Evolutionary conservation across 1,140 invertebrate species (phyloP), one percentile per base, ranked within the genome.

Genomic region (Drosophila auraria): DNA sequence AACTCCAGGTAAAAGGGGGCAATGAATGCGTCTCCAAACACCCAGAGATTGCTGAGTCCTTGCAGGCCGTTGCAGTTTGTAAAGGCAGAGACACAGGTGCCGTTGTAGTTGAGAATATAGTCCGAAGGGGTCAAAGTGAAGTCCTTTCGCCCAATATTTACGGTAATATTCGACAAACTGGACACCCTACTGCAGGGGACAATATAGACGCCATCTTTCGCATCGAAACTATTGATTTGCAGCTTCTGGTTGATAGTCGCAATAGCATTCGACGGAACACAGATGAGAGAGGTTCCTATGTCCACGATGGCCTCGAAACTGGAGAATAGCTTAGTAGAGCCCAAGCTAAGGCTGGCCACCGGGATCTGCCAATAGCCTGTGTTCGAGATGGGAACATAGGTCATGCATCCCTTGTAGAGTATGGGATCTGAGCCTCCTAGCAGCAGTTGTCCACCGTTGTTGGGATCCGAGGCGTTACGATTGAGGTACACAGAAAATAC

Each of bases 351-450:
- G 15, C 53, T 60, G 4, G n/a, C 97, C 96, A 99, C 97, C 80
- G 94, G 95, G 93, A 99, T 99, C 94, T 99, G 98, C 99, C 99
- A 99, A 93, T 99, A 99, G 36, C 96, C 97, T 94, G 97, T 95
- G 60, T 95, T 95, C 69, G 96, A 95, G 0, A 99, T 96, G 33
- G 96, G 95, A 47, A 98, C 94, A 93, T 99, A 99, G 9, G 97
- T 98, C 91, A 99, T 97, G 80, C 97, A 95, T 17, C 98, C 99
- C 2, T 44, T 94, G 93, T 98, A 99, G 89, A 98, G 95, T 42
- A 95, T 94, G 3, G 97, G 96, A 95, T 99, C 98, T 25, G 96
- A 97, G 9, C 98, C 98, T 56, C 98, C 98, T 53, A 99, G 95
- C 81, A 99, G 96, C 65, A 99, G 94, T 94, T 99, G 97, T 59